Evolutionary conservation across 2,888 invertebrate genomes (phyloP).

Genomic region (Drepanosiphum platanoidis): DNA sequence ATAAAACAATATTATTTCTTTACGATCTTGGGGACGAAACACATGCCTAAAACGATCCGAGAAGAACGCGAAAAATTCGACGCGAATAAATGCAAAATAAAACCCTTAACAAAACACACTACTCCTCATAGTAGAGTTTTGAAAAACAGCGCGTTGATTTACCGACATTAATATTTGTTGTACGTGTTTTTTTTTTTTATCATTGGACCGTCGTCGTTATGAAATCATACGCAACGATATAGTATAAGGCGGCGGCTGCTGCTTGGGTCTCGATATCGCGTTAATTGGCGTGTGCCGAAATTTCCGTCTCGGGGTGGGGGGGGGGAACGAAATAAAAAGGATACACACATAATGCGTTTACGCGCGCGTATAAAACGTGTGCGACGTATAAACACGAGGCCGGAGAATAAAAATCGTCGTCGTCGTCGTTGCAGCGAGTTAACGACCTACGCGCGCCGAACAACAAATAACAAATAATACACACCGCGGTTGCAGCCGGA

Average conservation of each 20-base stretch:
- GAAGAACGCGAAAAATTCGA: no score
- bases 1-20: no score
- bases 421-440: conserved; percentile 36
- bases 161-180: no score
- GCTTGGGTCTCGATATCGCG: conserved; percentile 12
- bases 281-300: conserved; percentile 58
- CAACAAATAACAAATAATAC: conserved; percentile 45
- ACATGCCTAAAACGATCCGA: no score
- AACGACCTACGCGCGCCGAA: conserved; percentile 42
- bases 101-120: no score
- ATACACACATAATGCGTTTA: not conserved
- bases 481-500: not conserved
- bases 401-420: conserved; percentile 29
- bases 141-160: no score
- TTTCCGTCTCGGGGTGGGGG: conserved; percentile 9
- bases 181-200: no score
- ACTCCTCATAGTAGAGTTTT: no score
- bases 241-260: not conserved
- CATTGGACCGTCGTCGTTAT: no score
- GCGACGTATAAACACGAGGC: not conserved
- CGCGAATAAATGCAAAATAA: no score
- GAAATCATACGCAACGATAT: no score
- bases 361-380: not conserved
- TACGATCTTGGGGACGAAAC: no score
- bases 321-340: not conserved